A percentile compares a stretch with the other conserved stretches of the same genome.
These are phyloP conservation scores for Microcebus griseorufus DNA, from an alignment of 2,113 vertebrate species.

Conservation along the genomic window DNA sequence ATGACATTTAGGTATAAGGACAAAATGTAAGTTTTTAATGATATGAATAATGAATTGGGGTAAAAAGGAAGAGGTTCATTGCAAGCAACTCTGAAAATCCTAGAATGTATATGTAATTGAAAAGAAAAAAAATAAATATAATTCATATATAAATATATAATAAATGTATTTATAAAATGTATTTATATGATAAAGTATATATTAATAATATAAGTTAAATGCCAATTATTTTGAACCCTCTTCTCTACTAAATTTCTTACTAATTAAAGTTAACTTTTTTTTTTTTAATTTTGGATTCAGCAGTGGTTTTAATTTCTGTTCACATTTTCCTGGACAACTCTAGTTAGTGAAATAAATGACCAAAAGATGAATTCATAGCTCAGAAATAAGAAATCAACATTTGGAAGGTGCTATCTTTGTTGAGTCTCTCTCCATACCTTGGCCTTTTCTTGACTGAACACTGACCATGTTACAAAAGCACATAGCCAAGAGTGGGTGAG, in stretches of 20 bases:
- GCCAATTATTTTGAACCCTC: neutral
- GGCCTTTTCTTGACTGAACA: neutral
- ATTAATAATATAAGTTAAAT: constrained; percentile 25
- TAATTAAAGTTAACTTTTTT: neutral
- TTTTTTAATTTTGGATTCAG: constrained; percentile 1
- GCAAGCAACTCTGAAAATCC: neutral
- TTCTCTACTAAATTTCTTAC: neutral
- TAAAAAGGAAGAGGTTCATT: neutral
- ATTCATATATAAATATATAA: neutral
- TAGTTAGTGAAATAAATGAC: neutral
- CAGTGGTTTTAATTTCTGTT: neutral
- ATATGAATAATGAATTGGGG: neutral
- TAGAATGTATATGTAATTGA: neutral
- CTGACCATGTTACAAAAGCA: neutral
- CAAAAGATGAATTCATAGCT: neutral
- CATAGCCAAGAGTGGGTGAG: neutral
- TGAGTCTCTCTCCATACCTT: neutral
- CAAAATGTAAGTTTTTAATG: neutral
- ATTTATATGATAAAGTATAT: neutral
- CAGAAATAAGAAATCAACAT: constrained; percentile 3
- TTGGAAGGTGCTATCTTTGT: neutral
- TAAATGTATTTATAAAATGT: neutral
- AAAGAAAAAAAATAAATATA: neutral
- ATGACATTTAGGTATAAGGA: neutral
- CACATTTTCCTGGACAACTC: neutral